Evolutionary conservation across 2,888 invertebrate species (phyloP).

Genomic region (Coelinius sp.): DNA sequence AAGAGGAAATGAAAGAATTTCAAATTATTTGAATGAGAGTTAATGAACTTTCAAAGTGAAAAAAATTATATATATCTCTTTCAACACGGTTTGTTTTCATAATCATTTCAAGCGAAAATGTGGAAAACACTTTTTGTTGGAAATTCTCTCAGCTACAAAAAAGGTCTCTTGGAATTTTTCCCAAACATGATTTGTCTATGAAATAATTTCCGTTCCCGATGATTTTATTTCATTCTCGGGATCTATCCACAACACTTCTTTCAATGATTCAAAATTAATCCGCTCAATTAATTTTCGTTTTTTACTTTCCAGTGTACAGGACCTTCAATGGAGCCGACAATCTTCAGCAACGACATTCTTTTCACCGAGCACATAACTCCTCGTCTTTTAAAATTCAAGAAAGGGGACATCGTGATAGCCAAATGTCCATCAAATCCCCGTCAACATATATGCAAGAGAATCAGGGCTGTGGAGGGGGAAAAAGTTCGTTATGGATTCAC

Average conservation of each 20-base stretch:
- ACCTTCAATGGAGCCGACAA: slow-evolving; percentile 94
- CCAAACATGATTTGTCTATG: too few species aligned
- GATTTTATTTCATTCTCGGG: too few species aligned
- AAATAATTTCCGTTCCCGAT: too few species aligned
- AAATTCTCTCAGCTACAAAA: too few species aligned
- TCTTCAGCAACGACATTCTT: slow-evolving; percentile 85
- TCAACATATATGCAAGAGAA: slow-evolving; percentile 88
- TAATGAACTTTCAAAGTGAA: too few species aligned
- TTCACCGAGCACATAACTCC: slow-evolving; percentile 86
- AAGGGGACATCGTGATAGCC: slow-evolving; percentile 90
- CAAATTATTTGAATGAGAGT: background rate
- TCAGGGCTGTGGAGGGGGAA: slow-evolving; percentile 85
- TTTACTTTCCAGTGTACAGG: slow-evolving; percentile 89
- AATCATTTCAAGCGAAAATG: too few species aligned
- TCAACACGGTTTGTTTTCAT: background rate
- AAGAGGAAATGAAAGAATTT: background rate
- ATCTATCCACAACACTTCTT: too few species aligned
- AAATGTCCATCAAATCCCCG: slow-evolving; percentile 85
- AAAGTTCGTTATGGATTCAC: slow-evolving; percentile 70
- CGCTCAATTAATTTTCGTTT: slow-evolving; percentile 2
- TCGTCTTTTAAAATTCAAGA: slow-evolving; percentile 75
- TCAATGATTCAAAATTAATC: too few species aligned
- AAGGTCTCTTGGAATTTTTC: too few species aligned
- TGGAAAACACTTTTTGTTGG: too few species aligned
- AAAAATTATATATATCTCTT: too few species aligned